phyloP scores from a whole-genome alignment of 2,113 vertebrate species.

The Oreochromis niloticus region DNA sequence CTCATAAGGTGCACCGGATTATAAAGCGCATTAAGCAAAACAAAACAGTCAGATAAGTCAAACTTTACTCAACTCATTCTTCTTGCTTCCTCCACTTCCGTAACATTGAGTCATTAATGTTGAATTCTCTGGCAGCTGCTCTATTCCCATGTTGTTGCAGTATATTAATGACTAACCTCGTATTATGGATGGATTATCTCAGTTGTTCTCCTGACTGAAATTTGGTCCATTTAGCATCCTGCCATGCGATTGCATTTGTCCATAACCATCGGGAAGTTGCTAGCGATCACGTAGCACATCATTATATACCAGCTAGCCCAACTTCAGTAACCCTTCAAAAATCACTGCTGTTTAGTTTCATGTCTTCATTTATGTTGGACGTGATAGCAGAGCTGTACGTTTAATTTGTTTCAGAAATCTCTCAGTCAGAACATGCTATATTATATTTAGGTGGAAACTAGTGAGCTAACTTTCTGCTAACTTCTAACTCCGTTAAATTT shows the following conservation, averaged over 20 bases:
- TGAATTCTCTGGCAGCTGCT: background rate
- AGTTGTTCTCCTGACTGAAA: background rate
- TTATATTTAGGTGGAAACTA: too few relatives aligned
- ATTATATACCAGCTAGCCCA: background rate
- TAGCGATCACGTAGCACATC: background rate
- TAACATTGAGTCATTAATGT: background rate
- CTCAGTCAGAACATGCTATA: too few relatives aligned
- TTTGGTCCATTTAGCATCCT: too few relatives aligned
- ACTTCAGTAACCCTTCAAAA: too few relatives aligned
- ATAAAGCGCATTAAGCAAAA: background rate
- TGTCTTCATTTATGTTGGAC: too few relatives aligned
- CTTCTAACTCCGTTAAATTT: too few relatives aligned
- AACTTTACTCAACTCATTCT: background rate
- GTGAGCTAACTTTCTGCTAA: too few relatives aligned
- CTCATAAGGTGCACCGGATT: rapidly evolving
- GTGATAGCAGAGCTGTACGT: too few relatives aligned
- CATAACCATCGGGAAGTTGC: too few relatives aligned
- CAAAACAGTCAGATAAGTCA: background rate
- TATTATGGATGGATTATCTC: background rate
- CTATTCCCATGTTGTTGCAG: background rate
- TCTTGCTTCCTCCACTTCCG: background rate
- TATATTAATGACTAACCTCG: background rate
- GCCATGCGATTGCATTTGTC: too few relatives aligned
- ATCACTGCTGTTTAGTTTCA: too few relatives aligned
- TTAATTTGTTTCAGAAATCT: too few relatives aligned